Percentiles rank a stretch among this genome's conserved stretches.
Evolutionary conservation across 1,140 invertebrate genomes (phyloP).

Genomic region (Aplysia californica): DNA sequence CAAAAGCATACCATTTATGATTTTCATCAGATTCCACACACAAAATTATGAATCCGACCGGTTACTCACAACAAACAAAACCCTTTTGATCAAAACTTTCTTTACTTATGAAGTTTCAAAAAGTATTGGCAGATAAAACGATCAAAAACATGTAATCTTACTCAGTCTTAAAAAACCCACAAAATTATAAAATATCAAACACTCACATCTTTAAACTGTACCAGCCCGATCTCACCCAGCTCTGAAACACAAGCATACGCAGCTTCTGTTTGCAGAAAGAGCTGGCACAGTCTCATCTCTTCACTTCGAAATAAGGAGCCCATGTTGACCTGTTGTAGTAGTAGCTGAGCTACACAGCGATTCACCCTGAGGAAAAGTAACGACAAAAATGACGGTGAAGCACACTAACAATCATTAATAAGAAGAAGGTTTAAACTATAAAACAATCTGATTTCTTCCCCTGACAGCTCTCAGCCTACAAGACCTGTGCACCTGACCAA

Average conservation of each 20-base stretch:
- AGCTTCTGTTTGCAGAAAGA: constrained; percentile 68
- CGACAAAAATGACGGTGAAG: too few species aligned
- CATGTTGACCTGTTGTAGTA: constrained; percentile 41
- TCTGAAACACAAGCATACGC: constrained; percentile 67
- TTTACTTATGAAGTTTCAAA: too few species aligned
- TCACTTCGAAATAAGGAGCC: constrained; percentile 68
- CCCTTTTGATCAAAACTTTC: not conserved
- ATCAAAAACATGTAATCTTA: not conserved
- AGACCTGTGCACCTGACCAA: too few species aligned
- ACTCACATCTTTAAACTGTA: constrained; percentile 68
- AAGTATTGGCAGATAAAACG: too few species aligned
- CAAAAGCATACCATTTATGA: not conserved
- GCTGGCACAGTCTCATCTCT: constrained; percentile 69
- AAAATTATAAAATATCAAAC: too few species aligned
- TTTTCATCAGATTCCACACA: not conserved
- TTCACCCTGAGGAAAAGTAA: too few species aligned
- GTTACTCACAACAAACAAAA: too few species aligned
- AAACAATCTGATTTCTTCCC: too few species aligned
- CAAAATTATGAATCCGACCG: not conserved
- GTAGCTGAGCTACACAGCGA: too few species aligned
- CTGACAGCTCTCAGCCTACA: too few species aligned
- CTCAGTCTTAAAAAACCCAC: not conserved
- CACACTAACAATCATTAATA: too few species aligned
- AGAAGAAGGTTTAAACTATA: too few species aligned
- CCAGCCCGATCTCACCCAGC: constrained; percentile 67